Conservation (phyloP, 2,113 vertebrate genomes). For the Otis tarda region DNA sequence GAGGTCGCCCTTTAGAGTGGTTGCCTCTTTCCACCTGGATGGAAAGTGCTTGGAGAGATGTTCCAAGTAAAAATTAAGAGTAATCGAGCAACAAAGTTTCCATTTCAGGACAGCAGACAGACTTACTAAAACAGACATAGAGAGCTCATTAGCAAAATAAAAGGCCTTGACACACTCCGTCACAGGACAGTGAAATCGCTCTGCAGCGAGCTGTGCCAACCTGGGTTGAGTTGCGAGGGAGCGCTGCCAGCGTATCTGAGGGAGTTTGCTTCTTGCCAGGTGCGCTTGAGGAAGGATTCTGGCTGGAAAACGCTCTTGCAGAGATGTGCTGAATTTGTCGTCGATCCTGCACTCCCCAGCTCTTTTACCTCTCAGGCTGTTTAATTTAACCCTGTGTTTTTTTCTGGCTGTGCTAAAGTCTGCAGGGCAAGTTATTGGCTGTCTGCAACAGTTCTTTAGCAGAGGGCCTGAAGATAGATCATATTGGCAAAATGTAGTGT, state of each 20-base stretch:
- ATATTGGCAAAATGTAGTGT: neutral
- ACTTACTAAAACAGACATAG: neutral
- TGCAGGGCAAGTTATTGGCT: neutral
- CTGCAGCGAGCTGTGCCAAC: neutral
- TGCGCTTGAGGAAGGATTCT: neutral
- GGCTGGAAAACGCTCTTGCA: neutral
- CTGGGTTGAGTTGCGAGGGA: neutral
- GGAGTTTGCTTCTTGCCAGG: neutral
- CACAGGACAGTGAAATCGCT: neutral
- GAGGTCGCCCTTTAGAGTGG: neutral
- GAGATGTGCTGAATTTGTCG: neutral
- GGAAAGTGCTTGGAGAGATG: neutral
- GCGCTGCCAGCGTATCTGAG: neutral
- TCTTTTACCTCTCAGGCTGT: neutral
- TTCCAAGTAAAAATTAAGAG: constrained; percentile 37
- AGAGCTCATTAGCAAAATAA: constrained; percentile 32
- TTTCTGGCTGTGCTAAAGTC: neutral
- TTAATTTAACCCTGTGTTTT: neutral
- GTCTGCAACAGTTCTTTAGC: neutral
- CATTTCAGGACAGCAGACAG: neutral
- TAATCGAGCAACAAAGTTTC: constrained; percentile 14
- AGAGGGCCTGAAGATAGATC: neutral
- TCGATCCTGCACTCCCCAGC: neutral
- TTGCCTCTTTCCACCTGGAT: constrained; percentile 25
- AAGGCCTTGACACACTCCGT: neutral